Percentiles rank a stretch among this genome's conserved stretches.
These are phyloP conservation scores for Aurelia aurita DNA, from an alignment of 30 jellyfish, hydroid and myxozoan genomes.

Conservation along the genomic window DNA sequence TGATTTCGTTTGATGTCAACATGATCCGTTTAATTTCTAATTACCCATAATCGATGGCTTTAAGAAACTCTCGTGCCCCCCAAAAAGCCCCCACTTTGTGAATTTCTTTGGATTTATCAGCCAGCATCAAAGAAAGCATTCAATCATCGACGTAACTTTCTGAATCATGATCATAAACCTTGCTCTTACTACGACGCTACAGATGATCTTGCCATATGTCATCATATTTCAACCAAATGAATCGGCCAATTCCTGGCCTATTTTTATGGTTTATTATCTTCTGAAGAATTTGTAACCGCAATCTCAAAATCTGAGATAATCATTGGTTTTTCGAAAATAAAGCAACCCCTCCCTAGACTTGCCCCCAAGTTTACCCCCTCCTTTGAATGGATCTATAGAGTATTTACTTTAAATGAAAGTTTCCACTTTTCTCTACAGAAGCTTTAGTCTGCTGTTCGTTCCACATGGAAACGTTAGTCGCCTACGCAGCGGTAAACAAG, in stretches of 20 bases:
- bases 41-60: no score
- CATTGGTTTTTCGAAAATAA: no score
- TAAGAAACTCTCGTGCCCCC: no score
- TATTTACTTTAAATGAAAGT: no score
- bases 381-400: no score
- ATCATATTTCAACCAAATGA: background rate
- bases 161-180: background rate
- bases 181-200: background rate
- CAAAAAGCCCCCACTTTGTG: no score
- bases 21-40: no score
- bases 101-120: background rate
- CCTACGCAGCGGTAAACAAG: background rate
- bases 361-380: background rate
- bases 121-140: background rate
- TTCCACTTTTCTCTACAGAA: no score
- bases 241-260: background rate
- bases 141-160: no score
- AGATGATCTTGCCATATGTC: background rate
- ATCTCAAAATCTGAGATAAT: no score
- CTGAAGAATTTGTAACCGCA: background rate
- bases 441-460: no score
- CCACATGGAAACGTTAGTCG: no score
- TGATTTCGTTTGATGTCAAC: background rate
- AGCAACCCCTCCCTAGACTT: background rate
- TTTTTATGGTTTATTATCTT: background rate